These are phyloP conservation scores for Palythoa caribaeorum DNA, from an alignment of 92 coral and sea anemone species.

Conservation along the genomic window DNA sequence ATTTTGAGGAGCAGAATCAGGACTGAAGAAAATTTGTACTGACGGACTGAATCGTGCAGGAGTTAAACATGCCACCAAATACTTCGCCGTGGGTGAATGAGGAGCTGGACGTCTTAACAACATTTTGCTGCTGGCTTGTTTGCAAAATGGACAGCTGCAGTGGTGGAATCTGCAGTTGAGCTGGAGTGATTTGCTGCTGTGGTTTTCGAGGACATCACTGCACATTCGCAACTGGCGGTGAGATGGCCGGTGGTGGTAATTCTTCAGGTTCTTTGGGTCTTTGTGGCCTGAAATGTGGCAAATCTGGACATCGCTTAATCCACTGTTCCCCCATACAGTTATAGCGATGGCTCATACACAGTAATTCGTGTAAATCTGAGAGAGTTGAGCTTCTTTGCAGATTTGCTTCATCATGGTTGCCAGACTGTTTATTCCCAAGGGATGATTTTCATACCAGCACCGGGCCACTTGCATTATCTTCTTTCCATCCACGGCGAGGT, in stretches of 20 bases:
- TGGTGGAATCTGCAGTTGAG: not conserved
- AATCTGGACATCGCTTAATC: not conserved
- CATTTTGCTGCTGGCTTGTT: too few species aligned
- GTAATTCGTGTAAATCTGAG: not conserved
- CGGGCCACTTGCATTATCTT: not conserved
- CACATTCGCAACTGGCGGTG: not conserved
- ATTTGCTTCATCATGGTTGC: not conserved
- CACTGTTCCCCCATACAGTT: not conserved
- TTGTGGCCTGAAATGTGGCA: not conserved
- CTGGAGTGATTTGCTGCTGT: constrained; percentile 23
- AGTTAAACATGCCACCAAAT: constrained; percentile 12
- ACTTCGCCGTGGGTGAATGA: constrained; percentile 9
- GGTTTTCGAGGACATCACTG: not conserved
- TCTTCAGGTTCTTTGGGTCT: not conserved
- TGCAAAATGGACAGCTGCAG: not conserved
- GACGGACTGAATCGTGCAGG: constrained; percentile 4
- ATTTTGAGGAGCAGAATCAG: constrained; percentile 7
- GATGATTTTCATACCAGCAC: not conserved
- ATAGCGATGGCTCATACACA: not conserved
- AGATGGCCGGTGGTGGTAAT: not conserved
- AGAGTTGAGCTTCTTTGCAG: not conserved
- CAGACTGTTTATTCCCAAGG: not conserved
- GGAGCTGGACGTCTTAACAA: not conserved
- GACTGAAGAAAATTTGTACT: not conserved
- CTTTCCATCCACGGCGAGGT: not conserved